Conservation (phyloP, 2,888 invertebrate genomes). For the Odontothrips loti region DNA sequence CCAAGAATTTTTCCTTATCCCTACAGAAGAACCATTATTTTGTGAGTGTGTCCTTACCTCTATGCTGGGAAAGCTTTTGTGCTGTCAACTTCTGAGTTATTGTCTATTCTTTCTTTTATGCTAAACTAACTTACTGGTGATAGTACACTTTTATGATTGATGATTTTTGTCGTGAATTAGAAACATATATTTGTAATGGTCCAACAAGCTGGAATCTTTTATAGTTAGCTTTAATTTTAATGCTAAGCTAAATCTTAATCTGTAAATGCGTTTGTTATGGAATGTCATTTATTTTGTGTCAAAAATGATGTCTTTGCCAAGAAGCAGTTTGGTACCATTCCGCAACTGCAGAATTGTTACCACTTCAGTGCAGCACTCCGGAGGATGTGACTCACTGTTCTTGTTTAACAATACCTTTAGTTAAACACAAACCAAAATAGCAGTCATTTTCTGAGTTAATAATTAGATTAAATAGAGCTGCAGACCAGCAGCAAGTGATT, state of each 20-base stretch:
- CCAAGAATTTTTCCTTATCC: neutral
- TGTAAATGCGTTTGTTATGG: neutral
- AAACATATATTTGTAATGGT: neutral
- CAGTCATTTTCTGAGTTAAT: no score
- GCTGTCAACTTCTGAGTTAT: neutral
- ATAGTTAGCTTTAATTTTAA: neutral
- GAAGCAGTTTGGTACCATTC: no score
- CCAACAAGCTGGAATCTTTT: neutral
- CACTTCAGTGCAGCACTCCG: no score
- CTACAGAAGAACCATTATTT: neutral
- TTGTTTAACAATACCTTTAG: no score
- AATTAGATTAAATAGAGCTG: no score
- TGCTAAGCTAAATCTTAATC: no score
- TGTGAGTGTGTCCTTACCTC: constrained; percentile 24
- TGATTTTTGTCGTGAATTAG: neutral
- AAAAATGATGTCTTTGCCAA: no score
- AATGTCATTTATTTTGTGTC: neutral
- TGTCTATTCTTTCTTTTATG: neutral
- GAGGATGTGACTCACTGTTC: no score
- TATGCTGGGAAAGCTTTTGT: constrained; percentile 19
- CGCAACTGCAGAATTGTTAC: no score
- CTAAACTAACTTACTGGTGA: neutral
- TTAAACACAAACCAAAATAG: no score
- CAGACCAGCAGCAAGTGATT: no score
- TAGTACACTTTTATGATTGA: constrained; percentile 12